A percentile compares a stretch with the other conserved stretches of the same genome.
These are phyloP conservation scores for Aulostomus chinensis DNA, from an alignment of 2,797 vertebrate genomes.

Conservation along the genomic window DNA sequence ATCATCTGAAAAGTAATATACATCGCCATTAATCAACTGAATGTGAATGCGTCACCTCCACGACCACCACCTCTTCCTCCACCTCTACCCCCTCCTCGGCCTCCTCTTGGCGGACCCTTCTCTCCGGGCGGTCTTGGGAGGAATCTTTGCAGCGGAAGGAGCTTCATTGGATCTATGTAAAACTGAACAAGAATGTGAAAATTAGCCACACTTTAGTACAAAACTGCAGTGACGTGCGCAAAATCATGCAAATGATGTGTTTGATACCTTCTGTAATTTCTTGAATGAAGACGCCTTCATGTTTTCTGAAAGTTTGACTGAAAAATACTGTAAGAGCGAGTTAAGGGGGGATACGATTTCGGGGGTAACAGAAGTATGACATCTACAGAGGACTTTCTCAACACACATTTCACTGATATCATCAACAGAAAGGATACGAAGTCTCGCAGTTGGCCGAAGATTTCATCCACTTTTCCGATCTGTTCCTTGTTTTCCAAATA, in stretches of 20 bases:
- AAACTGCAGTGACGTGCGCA: fast-evolving
- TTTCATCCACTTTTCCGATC: slow-evolving; percentile 98
- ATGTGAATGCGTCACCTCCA: slow-evolving; percentile 73
- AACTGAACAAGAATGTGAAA: slow-evolving; percentile 79
- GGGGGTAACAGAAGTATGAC: neutral
- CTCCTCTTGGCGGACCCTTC: slow-evolving; percentile 90
- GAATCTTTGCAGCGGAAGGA: slow-evolving; percentile 94
- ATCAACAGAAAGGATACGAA: slow-evolving; percentile 91
- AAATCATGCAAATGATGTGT: neutral
- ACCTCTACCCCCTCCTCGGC: slow-evolving; percentile 86
- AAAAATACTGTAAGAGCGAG: slow-evolving; percentile 88
- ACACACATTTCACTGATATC: neutral
- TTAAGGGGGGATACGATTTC: slow-evolving; percentile 46
- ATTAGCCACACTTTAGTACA: neutral
- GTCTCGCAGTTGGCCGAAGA: slow-evolving; percentile 94
- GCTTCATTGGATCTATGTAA: slow-evolving; percentile 95
- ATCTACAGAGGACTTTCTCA: too few species aligned
- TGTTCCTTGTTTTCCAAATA: slow-evolving; percentile 99
- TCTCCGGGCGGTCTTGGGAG: slow-evolving; percentile 94
- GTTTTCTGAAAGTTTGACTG: slow-evolving; percentile 96
- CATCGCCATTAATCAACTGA: too few species aligned
- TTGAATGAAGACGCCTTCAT: slow-evolving; percentile 98
- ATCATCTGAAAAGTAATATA: too few species aligned
- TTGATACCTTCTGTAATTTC: slow-evolving; percentile 94
- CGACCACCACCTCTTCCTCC: slow-evolving; percentile 84